Conservation (phyloP, 1,140 invertebrate genomes). For the Eulimnadia texana region DNA sequence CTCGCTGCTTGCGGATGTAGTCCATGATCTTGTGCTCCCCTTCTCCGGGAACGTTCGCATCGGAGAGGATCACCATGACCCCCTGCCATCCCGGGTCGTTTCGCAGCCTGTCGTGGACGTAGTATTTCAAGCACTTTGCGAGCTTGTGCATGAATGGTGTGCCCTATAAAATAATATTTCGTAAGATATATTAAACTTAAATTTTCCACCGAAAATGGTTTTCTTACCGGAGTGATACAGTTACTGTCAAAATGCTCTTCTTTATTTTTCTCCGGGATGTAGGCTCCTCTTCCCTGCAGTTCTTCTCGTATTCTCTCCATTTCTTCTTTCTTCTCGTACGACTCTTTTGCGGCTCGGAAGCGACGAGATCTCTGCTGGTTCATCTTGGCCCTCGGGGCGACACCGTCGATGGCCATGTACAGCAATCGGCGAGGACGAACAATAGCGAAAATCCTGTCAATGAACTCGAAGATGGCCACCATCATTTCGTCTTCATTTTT, state of each 20-base stretch:
- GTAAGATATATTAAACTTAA: conserved; percentile 16
- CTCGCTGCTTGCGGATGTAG: conserved; percentile 89
- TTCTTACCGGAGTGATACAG: conserved; percentile 85
- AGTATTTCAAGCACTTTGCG: conserved; percentile 88
- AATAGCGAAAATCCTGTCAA: conserved; percentile 89
- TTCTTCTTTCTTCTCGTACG: conserved; percentile 74
- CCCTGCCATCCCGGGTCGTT: conserved; percentile 90
- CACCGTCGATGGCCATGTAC: conserved; percentile 99
- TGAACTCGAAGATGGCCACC: conserved; percentile 97
- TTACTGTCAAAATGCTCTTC: conserved; percentile 94
- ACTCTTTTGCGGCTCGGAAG: conserved; percentile 93
- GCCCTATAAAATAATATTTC: conserved; percentile 40
- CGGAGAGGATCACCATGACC: conserved; percentile 91
- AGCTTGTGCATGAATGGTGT: conserved; percentile 96
- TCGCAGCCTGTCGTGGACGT: conserved; percentile 86
- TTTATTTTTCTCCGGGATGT: conserved; percentile 77
- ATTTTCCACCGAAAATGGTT: too few species aligned
- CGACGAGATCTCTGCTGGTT: conserved; percentile 95
- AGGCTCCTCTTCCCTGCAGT: conserved; percentile 54
- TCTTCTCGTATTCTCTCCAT: conserved; percentile 62
- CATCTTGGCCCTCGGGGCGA: conserved; percentile 97
- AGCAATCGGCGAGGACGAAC: conserved; percentile 85
- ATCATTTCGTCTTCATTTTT: conserved; percentile 99
- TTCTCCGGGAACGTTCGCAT: conserved; percentile 97
- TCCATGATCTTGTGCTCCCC: conserved; percentile 99